Evolutionary conservation across 1,140 invertebrate species (phyloP), one percentile per base, ranked within the genome.

Genomic region (Drosophila teissieri): DNA sequence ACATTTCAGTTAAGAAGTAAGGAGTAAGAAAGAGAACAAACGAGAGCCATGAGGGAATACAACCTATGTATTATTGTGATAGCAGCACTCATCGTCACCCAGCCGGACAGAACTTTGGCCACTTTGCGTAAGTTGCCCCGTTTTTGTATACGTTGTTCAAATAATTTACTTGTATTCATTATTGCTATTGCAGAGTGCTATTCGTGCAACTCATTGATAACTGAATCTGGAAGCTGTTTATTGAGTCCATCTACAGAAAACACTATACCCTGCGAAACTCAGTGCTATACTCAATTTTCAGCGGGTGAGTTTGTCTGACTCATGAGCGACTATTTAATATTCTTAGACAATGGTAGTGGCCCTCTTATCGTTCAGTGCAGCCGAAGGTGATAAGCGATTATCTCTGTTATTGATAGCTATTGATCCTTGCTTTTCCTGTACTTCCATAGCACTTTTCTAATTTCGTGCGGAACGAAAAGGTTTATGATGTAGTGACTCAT

Each of bases 241-340:
- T 24, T 24, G 27, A 34, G 3, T 31, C n/a, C n/a, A 27, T 4
- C 0, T n/a, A 2, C 14, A 17, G 7, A 19, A 19, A 4, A 1
- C 1, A 0, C 24, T 1, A 1, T 7, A 0, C 6, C 14, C 4
- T 75, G 72, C 11, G 0, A 3, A 0, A 5, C 0, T 2, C 11
- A 36, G 2, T 75, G 73, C 42, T 39, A 12, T 8, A 75, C 70
- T 14, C 15, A 1, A 1, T 10, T 42, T 3, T 8, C 19, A 8
- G 31, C 39, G 40, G 48, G 73, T 75, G 22, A 52, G 73, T 65
- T 19, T 24, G 27, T 24, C 44, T 75, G 73, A 75, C 60, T 74
- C 69, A 73, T 60, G 5, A 10, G 2, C 22, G 53, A 72, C 45
- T 49, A 72, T 73, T 55, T 67, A 8, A 34, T 17, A 36, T 51